These are phyloP conservation scores for Pseudocheirus occidentalis DNA, from an alignment of 2,797 vertebrate genomes.

Conservation along the genomic window DNA sequence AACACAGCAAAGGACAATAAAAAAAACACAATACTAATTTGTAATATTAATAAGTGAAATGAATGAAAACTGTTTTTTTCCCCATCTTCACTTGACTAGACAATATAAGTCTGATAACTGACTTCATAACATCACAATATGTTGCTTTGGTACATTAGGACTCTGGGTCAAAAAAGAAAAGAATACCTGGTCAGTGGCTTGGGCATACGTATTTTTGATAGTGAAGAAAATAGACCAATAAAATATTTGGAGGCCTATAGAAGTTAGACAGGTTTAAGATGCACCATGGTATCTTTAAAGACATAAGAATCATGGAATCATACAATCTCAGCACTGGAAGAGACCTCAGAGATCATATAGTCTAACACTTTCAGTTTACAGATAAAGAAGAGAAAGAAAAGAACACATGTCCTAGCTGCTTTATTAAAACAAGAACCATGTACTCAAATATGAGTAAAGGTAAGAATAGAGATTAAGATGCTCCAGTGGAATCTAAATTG, in stretches of 20 bases:
- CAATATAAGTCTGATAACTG: not conserved
- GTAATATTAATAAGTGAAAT: conserved; percentile 45
- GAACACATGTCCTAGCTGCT: not conserved
- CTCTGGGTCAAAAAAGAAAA: not conserved
- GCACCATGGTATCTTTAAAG: conserved; percentile 50
- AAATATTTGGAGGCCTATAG: conserved; percentile 1
- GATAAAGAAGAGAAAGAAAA: conserved; percentile 5
- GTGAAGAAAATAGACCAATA: conserved; percentile 56
- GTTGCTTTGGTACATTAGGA: conserved; percentile 30
- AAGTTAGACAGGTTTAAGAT: conserved; percentile 34
- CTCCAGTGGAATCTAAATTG: not conserved
- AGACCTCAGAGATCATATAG: conserved; percentile 22
- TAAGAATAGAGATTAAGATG: not conserved
- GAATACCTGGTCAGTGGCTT: conserved; percentile 41
- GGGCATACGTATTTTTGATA: conserved; percentile 31
- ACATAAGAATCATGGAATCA: not conserved
- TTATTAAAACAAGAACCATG: not conserved
- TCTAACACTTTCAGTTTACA: conserved; percentile 18
- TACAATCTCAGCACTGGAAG: not conserved
- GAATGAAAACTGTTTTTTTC: conserved; percentile 28
- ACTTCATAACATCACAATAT: conserved; percentile 45
- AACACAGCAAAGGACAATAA: conserved; percentile 48
- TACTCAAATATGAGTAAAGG: not conserved
- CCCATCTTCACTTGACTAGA: not conserved
- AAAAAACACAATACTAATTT: conserved; percentile 37